phyloP scores from a whole-genome alignment of 2,888 invertebrate genomes.

The Heterodera filipjevi region DNA sequence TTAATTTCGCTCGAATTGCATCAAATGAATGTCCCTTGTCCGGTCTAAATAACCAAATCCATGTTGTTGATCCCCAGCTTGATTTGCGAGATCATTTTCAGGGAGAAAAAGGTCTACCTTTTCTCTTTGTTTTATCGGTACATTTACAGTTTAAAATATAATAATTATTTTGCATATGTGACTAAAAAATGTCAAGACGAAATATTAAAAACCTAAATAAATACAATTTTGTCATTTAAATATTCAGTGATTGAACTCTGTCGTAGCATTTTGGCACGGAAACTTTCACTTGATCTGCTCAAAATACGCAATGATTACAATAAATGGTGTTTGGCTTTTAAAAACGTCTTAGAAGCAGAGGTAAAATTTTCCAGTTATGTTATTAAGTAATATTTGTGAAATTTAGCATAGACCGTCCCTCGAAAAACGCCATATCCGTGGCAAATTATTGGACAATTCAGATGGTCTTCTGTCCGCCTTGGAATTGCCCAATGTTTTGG shows the following conservation, averaged over 20 bases:
- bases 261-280: slow-evolving; percentile 13
- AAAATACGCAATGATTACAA: slow-evolving; percentile 7
- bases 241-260: background rate
- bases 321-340: background rate
- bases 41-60: background rate
- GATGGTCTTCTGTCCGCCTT: background rate
- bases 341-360: background rate
- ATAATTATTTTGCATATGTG: no score
- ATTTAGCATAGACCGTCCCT: background rate
- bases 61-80: slow-evolving; percentile 5
- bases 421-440: background rate
- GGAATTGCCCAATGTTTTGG: slow-evolving; percentile 9
- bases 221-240: no score
- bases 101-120: background rate
- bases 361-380: background rate
- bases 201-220: no score
- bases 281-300: background rate
- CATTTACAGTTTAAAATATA: background rate
- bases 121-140: background rate
- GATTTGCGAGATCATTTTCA: background rate
- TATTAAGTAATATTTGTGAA: background rate
- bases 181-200: no score
- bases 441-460: background rate
- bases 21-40: background rate
- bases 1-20: background rate